Conservation (phyloP, 1,140 invertebrate genomes). For the Drosophila lacertosa region DNA sequence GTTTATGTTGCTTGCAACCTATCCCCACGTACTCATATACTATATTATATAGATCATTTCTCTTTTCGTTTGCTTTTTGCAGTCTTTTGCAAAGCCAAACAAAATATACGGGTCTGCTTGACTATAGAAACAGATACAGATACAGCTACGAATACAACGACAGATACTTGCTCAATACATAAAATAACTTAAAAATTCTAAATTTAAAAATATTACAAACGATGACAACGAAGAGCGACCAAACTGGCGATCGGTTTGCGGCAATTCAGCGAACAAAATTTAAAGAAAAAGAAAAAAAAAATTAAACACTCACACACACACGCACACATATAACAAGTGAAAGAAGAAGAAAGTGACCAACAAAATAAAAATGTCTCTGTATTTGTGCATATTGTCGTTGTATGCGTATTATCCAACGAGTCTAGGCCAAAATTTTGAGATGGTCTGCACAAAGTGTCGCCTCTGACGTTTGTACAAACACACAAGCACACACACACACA, state of each 20-base stretch:
- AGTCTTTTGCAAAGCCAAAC: constrained; percentile 69
- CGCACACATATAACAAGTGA: neutral
- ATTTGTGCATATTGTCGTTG: constrained; percentile 32
- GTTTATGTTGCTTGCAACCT: constrained; percentile 74
- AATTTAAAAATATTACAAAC: constrained; percentile 83
- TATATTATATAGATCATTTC: constrained; percentile 58
- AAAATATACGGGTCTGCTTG: constrained; percentile 37
- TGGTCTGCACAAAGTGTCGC: constrained; percentile 64
- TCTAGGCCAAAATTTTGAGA: constrained; percentile 42
- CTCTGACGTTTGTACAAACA: constrained; percentile 72
- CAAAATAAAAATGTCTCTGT: constrained; percentile 31
- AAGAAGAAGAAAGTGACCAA: constrained; percentile 36
- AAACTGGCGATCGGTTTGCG: constrained; percentile 58
- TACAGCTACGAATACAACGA: constrained; percentile 24
- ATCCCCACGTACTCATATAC: constrained; percentile 38
- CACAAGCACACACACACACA: constrained; percentile 40
- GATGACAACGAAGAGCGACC: constrained; percentile 77
- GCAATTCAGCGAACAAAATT: constrained; percentile 51
- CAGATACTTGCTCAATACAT: constrained; percentile 67
- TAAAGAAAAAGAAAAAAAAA: constrained; percentile 36
- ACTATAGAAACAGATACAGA: constrained; percentile 32
- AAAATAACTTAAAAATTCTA: constrained; percentile 82
- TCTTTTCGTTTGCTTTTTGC: constrained; percentile 47
- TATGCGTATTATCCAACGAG: constrained; percentile 41
- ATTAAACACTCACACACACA: too few species aligned